A percentile compares a stretch with the other conserved stretches of the same genome.
These are phyloP conservation scores for Amiota minor DNA, from an alignment of 2,888 invertebrate species.

Conservation along the genomic window DNA sequence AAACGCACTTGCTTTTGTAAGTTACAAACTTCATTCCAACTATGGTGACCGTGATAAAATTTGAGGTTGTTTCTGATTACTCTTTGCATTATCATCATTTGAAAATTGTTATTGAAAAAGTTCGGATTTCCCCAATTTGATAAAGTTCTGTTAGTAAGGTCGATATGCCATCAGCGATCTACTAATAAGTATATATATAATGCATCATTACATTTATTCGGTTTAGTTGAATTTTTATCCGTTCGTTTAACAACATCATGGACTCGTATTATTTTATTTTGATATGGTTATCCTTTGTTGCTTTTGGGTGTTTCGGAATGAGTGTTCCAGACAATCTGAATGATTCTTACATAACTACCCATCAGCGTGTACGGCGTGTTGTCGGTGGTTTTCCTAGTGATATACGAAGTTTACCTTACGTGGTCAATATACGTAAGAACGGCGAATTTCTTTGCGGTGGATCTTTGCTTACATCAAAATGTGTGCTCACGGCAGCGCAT, in stretches of 20 bases:
- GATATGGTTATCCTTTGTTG: background rate
- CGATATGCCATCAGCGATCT: background rate
- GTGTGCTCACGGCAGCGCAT: constrained; percentile 69
- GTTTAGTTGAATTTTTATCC: background rate
- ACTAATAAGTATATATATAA: background rate
- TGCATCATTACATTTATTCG: background rate
- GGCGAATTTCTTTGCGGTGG: constrained; percentile 67
- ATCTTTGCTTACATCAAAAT: constrained; percentile 59
- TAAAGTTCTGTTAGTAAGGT: background rate
- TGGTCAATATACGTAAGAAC: constrained; percentile 60
- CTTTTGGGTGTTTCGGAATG: background rate
- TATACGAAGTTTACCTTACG: constrained; percentile 56
- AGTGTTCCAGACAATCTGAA: background rate
- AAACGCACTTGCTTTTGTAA: no score
- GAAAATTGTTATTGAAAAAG: background rate
- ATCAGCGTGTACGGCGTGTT: constrained; percentile 56
- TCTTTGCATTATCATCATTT: background rate
- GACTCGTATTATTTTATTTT: background rate
- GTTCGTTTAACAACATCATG: background rate
- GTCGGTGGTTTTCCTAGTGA: constrained; percentile 60
- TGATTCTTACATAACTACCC: no score
- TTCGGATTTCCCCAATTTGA: constrained; percentile 21
- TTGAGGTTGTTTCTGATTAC: constrained; percentile 13
- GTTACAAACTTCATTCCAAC: background rate
- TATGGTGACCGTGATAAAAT: background rate